phyloP scores from a whole-genome alignment of 2,888 invertebrate species.

The Carpatolechia fugitivella region DNA sequence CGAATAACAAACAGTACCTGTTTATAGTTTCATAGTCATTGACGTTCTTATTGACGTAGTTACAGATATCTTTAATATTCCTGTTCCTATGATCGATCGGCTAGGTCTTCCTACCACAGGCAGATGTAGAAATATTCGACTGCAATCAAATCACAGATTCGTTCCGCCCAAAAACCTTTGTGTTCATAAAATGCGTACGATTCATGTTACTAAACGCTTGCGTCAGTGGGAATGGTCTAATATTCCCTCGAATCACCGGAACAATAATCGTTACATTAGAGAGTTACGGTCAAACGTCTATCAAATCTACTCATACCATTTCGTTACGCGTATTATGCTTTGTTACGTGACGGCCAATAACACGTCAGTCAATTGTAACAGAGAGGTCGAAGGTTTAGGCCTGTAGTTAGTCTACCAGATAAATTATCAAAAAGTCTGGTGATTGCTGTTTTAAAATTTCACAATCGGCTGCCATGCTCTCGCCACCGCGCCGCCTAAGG shows the following conservation, averaged over 20 bases:
- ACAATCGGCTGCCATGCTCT: no score
- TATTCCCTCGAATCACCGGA: constrained; percentile 8
- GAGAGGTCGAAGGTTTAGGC: constrained; percentile 23
- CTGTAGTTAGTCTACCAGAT: background rate
- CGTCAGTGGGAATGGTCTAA: background rate
- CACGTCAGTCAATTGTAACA: background rate
- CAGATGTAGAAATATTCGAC: no score
- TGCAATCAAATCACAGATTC: background rate
- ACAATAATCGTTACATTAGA: constrained; percentile 17
- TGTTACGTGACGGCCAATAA: constrained; percentile 23
- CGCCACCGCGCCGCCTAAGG: no score
- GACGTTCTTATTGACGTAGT: no score
- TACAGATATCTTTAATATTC: no score
- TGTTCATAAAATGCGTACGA: background rate
- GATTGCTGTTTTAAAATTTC: no score
- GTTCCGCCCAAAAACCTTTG: background rate
- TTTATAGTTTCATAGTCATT: no score
- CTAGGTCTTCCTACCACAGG: no score
- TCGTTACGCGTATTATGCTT: constrained; percentile 23
- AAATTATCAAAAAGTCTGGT: no score
- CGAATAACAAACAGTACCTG: no score
- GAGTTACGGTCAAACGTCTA: constrained; percentile 21
- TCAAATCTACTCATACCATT: constrained; percentile 27
- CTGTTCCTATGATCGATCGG: no score
- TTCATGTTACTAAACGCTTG: background rate